phyloP scores from a whole-genome alignment of 2,797 vertebrate species.

The Cyclura pinguis region DNA sequence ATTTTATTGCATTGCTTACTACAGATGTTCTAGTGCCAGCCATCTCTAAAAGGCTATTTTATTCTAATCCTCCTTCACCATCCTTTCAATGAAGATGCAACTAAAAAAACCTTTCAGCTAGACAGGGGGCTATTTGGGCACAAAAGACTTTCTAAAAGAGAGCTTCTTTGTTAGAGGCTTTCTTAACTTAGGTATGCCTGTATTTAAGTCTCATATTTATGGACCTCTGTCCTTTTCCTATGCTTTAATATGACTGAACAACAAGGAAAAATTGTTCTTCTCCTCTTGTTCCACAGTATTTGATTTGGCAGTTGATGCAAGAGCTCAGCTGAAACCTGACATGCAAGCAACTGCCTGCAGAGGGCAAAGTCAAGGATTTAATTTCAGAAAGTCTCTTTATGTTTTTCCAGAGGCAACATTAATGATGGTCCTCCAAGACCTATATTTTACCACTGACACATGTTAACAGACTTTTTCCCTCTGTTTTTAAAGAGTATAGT shows the following conservation, averaged over 20 bases:
- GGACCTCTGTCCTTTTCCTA: slow-evolving; percentile 22
- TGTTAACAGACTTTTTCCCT: slow-evolving; percentile 64
- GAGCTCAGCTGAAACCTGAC: slow-evolving; percentile 70
- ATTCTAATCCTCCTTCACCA: no score
- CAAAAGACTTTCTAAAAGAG: no score
- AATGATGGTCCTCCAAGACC: slow-evolving; percentile 68
- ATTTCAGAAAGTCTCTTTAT: slow-evolving; percentile 75
- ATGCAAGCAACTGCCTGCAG: slow-evolving; percentile 69
- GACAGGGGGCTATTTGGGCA: no score
- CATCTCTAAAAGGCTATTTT: no score
- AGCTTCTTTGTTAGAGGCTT: no score
- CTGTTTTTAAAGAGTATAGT: slow-evolving; percentile 54
- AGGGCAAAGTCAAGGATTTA: slow-evolving; percentile 70
- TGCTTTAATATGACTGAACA: slow-evolving; percentile 70
- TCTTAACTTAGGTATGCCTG: no score
- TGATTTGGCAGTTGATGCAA: slow-evolving; percentile 72
- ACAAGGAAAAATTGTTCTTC: slow-evolving; percentile 67
- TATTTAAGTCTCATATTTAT: not conserved
- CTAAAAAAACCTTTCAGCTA: no score
- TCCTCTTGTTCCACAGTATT: slow-evolving; percentile 75
- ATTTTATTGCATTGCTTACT: no score
- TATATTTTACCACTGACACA: slow-evolving; percentile 67
- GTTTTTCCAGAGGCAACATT: slow-evolving; percentile 76
- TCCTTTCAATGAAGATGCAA: no score
- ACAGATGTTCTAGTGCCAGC: no score